phyloP scores from a whole-genome alignment of 2,888 invertebrate genomes.

The Amphipoea oculea region DNA sequence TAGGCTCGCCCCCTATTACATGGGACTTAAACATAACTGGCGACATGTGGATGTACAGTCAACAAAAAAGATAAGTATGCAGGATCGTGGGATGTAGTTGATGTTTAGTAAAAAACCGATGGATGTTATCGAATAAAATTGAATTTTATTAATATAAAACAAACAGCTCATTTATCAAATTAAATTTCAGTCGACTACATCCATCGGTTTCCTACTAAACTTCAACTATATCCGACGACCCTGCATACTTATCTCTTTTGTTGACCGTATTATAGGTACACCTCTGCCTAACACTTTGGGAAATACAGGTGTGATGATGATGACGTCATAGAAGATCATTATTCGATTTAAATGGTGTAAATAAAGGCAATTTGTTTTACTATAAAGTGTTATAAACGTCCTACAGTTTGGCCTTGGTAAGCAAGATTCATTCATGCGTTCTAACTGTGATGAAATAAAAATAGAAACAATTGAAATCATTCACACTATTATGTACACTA shows the following conservation, averaged over 20 bases:
- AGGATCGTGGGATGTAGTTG: no score
- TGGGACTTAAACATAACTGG: not conserved
- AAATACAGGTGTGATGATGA: not conserved
- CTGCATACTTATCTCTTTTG: no score
- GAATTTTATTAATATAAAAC: no score
- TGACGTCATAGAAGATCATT: not conserved
- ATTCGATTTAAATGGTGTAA: not conserved
- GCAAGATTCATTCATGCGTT: constrained; percentile 42
- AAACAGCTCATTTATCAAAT: no score
- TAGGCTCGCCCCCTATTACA: not conserved
- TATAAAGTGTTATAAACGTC: not conserved
- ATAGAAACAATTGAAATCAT: constrained; percentile 48
- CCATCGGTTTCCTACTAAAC: no score
- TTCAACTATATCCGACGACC: no score
- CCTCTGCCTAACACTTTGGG: not conserved
- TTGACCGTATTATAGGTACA: no score
- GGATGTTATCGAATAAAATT: no score
- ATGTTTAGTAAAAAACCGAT: no score
- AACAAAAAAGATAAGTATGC: no score
- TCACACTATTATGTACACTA: constrained; percentile 27
- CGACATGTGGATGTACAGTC: no score
- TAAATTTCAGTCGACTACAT: no score
- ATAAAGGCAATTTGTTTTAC: constrained; percentile 26
- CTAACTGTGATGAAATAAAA: constrained; percentile 39
- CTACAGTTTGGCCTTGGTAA: constrained; percentile 33